Conservation (phyloP, 2,888 invertebrate species). For the Leptinotarsa tumamoca region DNA sequence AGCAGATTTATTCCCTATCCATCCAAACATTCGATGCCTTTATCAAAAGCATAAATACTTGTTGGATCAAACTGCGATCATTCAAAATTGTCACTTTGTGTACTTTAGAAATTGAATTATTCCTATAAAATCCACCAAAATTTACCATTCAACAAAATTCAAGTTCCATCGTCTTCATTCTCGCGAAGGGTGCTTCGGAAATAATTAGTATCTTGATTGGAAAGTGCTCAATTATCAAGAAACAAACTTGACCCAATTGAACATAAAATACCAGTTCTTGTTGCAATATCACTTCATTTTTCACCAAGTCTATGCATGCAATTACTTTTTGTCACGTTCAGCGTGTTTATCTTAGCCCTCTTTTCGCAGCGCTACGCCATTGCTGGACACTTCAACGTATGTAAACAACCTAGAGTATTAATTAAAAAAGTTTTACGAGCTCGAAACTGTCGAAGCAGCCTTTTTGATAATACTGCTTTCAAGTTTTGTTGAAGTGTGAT, state of each 20-base stretch:
- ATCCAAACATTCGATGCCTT: not conserved
- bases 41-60: too few species aligned
- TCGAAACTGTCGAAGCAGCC: constrained; percentile 33
- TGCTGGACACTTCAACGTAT: constrained; percentile 40
- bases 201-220: constrained; percentile 23
- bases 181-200: not conserved
- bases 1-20: too few species aligned
- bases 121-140: not conserved
- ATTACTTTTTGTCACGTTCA: constrained; percentile 50
- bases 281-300: constrained; percentile 9
- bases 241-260: constrained; percentile 25
- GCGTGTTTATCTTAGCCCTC: constrained; percentile 43
- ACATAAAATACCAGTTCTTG: constrained; percentile 3
- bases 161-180: not conserved
- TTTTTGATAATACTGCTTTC: constrained; percentile 21
- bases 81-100: not conserved
- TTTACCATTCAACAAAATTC: not conserved
- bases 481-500: not conserved
- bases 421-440: constrained; percentile 44
- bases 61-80: too few species aligned
- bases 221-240: constrained; percentile 24
- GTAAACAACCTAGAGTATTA: constrained; percentile 44
- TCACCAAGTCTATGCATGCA: constrained; percentile 38
- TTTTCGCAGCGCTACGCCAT: constrained; percentile 28
- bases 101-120: not conserved